These are phyloP conservation scores for Montipora capitata DNA, from an alignment of 92 coral and sea anemone species.

Conservation along the genomic window DNA sequence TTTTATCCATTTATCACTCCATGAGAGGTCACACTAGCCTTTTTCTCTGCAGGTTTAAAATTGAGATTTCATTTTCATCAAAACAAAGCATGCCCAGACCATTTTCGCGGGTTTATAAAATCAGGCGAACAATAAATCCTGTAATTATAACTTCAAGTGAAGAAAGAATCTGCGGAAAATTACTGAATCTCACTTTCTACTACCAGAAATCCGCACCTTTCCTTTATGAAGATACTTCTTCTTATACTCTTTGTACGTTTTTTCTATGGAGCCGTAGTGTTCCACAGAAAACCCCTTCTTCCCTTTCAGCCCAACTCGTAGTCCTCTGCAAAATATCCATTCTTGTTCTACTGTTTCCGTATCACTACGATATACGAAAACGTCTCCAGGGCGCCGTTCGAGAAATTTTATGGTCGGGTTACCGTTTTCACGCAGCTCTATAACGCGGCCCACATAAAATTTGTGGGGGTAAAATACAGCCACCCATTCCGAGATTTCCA, in stretches of 20 bases:
- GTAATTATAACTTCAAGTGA: too few relatives aligned
- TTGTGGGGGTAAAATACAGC: conserved; percentile 15
- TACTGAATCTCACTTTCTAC: too few relatives aligned
- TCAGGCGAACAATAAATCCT: too few relatives aligned
- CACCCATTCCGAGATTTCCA: not conserved
- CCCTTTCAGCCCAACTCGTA: not conserved
- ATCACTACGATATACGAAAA: not conserved
- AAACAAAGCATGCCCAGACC: too few relatives aligned
- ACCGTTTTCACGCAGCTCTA: not conserved
- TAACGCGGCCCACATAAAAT: conserved; percentile 8
- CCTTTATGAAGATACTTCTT: conserved; percentile 8
- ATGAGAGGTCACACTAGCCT: too few relatives aligned
- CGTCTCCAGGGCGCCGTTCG: not conserved
- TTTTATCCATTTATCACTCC: too few relatives aligned
- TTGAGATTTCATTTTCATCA: too few relatives aligned
- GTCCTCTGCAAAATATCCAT: not conserved
- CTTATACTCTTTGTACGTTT: not conserved
- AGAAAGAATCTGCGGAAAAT: too few relatives aligned
- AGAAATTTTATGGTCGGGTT: not conserved
- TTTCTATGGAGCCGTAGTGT: not conserved
- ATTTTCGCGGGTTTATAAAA: too few relatives aligned
- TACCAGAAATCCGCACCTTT: not conserved
- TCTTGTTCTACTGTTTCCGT: not conserved
- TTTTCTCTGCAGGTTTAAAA: too few relatives aligned
- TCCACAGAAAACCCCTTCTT: not conserved